phyloP scores from a whole-genome alignment of 2,888 invertebrate genomes.

The Lottia scabra region DNA sequence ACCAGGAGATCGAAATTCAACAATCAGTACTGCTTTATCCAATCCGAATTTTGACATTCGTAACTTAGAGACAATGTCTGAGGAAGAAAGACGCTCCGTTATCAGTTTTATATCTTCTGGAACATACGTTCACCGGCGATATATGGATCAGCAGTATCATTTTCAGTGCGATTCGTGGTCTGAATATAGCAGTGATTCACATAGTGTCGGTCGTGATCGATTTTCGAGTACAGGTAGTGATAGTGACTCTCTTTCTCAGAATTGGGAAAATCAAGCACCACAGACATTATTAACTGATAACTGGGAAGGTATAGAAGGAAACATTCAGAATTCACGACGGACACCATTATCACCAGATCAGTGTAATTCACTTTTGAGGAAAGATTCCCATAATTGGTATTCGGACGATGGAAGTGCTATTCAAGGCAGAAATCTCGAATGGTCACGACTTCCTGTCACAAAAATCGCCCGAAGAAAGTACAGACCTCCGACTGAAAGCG shows the following conservation, averaged over 20 bases:
- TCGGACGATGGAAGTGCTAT: slow-evolving; percentile 49
- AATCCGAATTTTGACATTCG: not conserved
- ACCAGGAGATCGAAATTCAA: not conserved
- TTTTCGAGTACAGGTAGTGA: slow-evolving; percentile 31
- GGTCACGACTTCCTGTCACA: slow-evolving; percentile 44
- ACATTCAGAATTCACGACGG: slow-evolving; percentile 25
- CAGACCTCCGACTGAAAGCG: slow-evolving; percentile 10
- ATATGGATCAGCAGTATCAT: slow-evolving; percentile 29
- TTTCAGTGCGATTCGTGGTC: slow-evolving; percentile 12
- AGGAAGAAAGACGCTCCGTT: slow-evolving; percentile 20
- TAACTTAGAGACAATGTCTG: not conserved
- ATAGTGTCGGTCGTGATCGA: slow-evolving; percentile 34
- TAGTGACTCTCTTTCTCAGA: slow-evolving; percentile 15
- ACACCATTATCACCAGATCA: slow-evolving; percentile 23
- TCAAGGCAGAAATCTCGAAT: slow-evolving; percentile 34
- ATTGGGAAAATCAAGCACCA: not conserved
- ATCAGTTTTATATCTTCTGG: slow-evolving; percentile 41
- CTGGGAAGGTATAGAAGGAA: slow-evolving; percentile 41
- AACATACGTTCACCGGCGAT: slow-evolving; percentile 47
- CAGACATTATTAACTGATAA: slow-evolving; percentile 40
- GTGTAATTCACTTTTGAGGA: slow-evolving; percentile 32
- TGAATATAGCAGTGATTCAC: slow-evolving; percentile 9
- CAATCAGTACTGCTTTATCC: not conserved
- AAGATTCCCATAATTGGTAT: slow-evolving; percentile 37
- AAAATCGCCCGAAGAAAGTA: slow-evolving; percentile 37